These are phyloP conservation scores for Heterotis niloticus DNA, from an alignment of 2,113 vertebrate genomes.

Conservation along the genomic window DNA sequence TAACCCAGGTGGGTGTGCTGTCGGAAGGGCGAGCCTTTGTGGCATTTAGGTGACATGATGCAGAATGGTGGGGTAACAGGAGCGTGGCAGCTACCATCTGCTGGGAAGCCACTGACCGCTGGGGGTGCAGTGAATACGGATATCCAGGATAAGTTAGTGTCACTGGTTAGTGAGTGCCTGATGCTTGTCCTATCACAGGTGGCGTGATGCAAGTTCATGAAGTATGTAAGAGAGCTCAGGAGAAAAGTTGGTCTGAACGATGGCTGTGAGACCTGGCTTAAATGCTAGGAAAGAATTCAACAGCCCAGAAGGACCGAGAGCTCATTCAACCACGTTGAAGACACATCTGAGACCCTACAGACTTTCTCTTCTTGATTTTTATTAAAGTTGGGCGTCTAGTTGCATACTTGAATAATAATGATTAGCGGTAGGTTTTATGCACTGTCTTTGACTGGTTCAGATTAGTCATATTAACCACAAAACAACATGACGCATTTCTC, in stretches of 20 bases:
- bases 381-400: no score
- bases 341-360: no score
- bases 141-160: no score
- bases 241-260: background rate
- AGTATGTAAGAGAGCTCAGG: no score
- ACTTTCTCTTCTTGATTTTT: no score
- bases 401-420: no score
- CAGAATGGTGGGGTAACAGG: conserved; percentile 10
- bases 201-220: background rate
- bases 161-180: no score
- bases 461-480: background rate
- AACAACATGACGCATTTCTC: background rate
- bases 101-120: background rate
- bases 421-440: no score
- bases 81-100: conserved; percentile 13
- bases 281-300: no score
- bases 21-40: conserved; percentile 12
- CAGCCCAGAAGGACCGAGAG: no score
- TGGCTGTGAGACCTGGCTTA: no score
- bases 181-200: background rate
- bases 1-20: conserved; percentile 29
- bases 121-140: background rate
- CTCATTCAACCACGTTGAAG: no score
- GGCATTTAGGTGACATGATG: conserved; percentile 1
- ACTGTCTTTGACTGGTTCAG: background rate